Percentiles rank a stretch among this genome's conserved stretches.
Evolutionary conservation across 2,888 invertebrate genomes (phyloP).

Genomic region (Sussaba pulchella): DNA sequence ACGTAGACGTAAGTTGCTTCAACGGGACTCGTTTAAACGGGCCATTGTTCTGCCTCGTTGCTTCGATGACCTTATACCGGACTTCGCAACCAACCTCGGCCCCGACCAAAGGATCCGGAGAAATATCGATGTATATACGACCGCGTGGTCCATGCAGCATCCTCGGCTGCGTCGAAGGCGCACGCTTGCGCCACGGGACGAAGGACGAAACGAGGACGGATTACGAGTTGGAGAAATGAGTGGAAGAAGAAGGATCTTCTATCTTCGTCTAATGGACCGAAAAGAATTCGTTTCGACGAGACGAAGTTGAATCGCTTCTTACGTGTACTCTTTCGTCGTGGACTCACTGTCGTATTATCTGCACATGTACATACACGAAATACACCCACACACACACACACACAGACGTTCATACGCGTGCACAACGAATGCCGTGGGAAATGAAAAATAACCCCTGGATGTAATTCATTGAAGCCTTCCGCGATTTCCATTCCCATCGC

Average conservation of each 20-base stretch:
- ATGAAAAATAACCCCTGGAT: slow-evolving; percentile 58
- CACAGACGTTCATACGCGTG: slow-evolving; percentile 12
- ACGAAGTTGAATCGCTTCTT: slow-evolving; percentile 39
- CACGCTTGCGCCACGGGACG: too few relatives aligned
- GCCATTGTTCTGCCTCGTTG: slow-evolving; percentile 78
- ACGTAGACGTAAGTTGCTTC: slow-evolving; percentile 54
- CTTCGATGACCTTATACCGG: slow-evolving; percentile 75
- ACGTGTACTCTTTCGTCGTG: slow-evolving; percentile 51
- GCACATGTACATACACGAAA: neutral
- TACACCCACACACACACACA: neutral
- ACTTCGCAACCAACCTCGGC: slow-evolving; percentile 62
- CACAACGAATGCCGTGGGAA: slow-evolving; percentile 11
- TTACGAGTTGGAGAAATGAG: slow-evolving; percentile 42
- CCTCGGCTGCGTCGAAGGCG: too few relatives aligned
- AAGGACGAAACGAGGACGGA: slow-evolving; percentile 33
- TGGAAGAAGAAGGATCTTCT: slow-evolving; percentile 39
- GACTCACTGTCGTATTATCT: slow-evolving; percentile 38
- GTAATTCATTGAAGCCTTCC: slow-evolving; percentile 53
- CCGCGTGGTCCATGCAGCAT: too few relatives aligned
- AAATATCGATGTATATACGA: too few relatives aligned
- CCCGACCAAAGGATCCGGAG: slow-evolving; percentile 61
- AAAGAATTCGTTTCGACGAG: slow-evolving; percentile 61
- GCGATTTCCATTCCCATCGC: slow-evolving; percentile 56
- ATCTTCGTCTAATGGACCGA: slow-evolving; percentile 60
- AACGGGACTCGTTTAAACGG: slow-evolving; percentile 72